phyloP scores from a whole-genome alignment of 2,888 invertebrate genomes.

The Yponomeuta malinellus region DNA sequence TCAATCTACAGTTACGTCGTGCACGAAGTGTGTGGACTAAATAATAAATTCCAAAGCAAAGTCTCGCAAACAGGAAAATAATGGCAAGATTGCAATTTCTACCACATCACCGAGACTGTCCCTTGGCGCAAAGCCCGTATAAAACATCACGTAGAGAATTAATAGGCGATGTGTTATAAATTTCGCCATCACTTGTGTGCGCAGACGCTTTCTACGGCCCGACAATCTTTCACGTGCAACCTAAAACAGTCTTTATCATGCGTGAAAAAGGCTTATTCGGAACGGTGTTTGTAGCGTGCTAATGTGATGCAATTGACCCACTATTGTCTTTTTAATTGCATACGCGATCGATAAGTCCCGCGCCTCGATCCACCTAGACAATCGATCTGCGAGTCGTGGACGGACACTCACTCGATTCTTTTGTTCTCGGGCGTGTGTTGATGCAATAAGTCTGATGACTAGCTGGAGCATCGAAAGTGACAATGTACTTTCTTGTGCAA shows the following conservation, averaged over 20 bases:
- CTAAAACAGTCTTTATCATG: not conserved
- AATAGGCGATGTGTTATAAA: slow-evolving; percentile 20
- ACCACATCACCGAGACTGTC: not conserved
- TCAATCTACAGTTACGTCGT: not conserved
- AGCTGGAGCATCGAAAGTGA: slow-evolving; percentile 3
- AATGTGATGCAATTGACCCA: slow-evolving; percentile 18
- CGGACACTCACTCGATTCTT: not conserved
- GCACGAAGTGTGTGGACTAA: slow-evolving; percentile 3
- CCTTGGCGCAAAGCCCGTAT: slow-evolving; percentile 9
- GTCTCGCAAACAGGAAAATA: not conserved
- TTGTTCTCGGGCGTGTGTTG: slow-evolving; percentile 15
- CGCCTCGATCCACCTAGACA: slow-evolving; percentile 11
- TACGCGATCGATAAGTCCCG: slow-evolving; percentile 15
- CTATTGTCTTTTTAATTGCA: slow-evolving; percentile 17
- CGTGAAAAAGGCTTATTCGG: not conserved
- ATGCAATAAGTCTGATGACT: slow-evolving; percentile 23
- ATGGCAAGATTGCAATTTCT: not conserved
- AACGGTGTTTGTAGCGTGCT: not conserved
- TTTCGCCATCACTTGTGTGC: slow-evolving; percentile 18
- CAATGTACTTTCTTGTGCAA: not conserved
- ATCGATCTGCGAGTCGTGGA: slow-evolving; percentile 11
- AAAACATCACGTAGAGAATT: slow-evolving; percentile 10
- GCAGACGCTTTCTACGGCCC: slow-evolving; percentile 14
- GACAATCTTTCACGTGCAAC: not conserved
- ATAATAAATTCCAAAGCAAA: not conserved